Percentiles rank a stretch among this genome's conserved stretches.
Evolutionary conservation across 2,113 vertebrate species (phyloP).

Genomic region (Zapus hudsonius): DNA sequence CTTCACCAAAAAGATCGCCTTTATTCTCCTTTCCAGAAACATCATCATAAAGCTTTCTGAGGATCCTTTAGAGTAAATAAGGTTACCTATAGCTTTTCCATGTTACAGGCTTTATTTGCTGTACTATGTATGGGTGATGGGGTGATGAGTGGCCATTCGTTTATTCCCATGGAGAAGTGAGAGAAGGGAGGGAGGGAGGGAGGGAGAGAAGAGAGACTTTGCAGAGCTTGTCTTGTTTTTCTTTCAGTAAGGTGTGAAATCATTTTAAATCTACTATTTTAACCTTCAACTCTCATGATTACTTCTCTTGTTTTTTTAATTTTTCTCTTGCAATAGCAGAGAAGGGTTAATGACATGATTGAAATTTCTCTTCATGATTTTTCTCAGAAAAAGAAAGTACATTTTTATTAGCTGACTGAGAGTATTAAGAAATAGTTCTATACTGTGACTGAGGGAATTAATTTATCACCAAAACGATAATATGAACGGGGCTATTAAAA

Average conservation of each 20-base stretch:
- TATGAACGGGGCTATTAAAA: background rate
- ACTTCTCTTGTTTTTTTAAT: background rate
- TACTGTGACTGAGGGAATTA: constrained; percentile 11
- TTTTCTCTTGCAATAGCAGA: constrained; percentile 24
- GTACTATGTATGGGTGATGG: background rate
- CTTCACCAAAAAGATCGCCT: background rate
- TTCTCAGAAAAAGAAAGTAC: background rate
- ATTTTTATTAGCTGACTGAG: background rate
- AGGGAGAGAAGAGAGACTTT: background rate
- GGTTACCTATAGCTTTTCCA: background rate
- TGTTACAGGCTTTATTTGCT: background rate
- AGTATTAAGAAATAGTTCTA: constrained; percentile 43
- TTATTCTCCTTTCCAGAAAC: constrained; percentile 1
- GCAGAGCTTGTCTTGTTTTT: background rate
- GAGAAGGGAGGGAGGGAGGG: background rate
- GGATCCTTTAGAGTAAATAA: background rate
- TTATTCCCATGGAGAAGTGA: background rate
- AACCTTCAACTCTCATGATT: background rate
- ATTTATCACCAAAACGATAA: constrained; percentile 21
- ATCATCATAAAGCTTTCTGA: background rate
- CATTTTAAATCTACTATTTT: constrained; percentile 21
- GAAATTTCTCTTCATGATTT: background rate
- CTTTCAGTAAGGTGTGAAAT: background rate
- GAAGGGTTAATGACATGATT: constrained; percentile 28
- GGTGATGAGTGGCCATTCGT: background rate